Conservation (phyloP, 2,113 vertebrate species). For the Ochotona curzoniae region DNA sequence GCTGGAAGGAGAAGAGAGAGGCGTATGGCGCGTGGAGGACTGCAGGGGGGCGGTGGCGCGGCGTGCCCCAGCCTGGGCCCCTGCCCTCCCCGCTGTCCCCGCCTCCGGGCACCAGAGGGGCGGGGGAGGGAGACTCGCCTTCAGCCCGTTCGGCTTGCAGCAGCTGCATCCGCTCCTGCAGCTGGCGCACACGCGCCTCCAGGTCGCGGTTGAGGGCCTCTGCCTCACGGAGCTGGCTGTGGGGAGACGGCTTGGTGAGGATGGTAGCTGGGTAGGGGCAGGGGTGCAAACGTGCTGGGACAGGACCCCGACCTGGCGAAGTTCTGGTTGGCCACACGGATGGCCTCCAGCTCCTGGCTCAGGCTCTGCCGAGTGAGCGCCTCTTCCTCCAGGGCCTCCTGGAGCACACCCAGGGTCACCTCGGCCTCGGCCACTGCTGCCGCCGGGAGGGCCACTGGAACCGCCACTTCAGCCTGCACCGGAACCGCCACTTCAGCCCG, state of each 20-base stretch:
- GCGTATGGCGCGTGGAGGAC: conserved; percentile 64
- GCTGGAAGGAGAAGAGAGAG: conserved; percentile 85
- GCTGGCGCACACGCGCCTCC: conserved; percentile 77
- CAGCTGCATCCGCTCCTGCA: conserved; percentile 77
- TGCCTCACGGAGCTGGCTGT: conserved; percentile 79
- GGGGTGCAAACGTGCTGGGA: too few species aligned
- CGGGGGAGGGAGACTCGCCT: conserved; percentile 35
- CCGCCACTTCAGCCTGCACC: conserved; percentile 30
- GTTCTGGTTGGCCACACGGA: conserved; percentile 76
- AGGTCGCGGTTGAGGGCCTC: conserved; percentile 81
- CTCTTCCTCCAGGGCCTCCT: conserved; percentile 78
- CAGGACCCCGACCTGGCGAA: conserved; percentile 79
- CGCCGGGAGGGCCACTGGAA: neutral
- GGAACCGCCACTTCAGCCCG: too few species aligned
- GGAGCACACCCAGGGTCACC: conserved; percentile 75
- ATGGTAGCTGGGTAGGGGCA: too few species aligned
- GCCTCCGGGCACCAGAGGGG: neutral
- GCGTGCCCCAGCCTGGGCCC: conserved; percentile 70
- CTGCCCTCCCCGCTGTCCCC: conserved; percentile 54
- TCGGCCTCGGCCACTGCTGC: neutral
- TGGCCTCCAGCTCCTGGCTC: conserved; percentile 78
- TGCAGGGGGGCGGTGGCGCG: conserved; percentile 44
- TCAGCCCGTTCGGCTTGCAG: conserved; percentile 36
- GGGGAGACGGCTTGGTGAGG: neutral
- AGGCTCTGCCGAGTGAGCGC: conserved; percentile 75